Conservation (phyloP, 1,140 invertebrate species). For the Phocides pigmalion region DNA sequence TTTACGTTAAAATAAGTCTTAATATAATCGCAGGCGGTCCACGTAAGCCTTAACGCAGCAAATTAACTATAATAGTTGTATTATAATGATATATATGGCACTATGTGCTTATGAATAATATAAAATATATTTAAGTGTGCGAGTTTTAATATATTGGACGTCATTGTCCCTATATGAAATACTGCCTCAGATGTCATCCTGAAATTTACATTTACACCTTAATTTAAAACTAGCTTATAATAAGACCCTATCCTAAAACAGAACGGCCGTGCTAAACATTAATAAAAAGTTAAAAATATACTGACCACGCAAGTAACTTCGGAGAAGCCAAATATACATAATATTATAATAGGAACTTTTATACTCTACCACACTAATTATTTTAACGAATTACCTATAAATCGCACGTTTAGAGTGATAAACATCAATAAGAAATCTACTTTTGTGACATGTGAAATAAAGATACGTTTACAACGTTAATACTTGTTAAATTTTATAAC, state of each 20-base stretch:
- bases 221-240: conserved; percentile 36
- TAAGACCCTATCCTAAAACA: conserved; percentile 33
- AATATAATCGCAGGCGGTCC: conserved; percentile 18
- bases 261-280: conserved; percentile 22
- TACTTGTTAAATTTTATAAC: no score
- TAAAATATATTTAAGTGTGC: conserved; percentile 45
- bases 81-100: conserved; percentile 46
- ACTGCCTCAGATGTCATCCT: conserved; percentile 79
- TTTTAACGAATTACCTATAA: no score
- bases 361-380: conserved; percentile 51
- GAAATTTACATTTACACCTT: conserved; percentile 63
- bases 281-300: conserved; percentile 40
- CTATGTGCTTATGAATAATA: conserved; percentile 52
- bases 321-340: conserved; percentile 40
- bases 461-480: no score
- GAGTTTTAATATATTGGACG: conserved; percentile 49
- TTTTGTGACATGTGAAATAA: no score
- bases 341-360: conserved; percentile 70
- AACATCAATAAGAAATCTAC: no score
- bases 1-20: conserved; percentile 6
- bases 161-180: conserved; percentile 61
- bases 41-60: conserved; percentile 16
- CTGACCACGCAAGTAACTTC: conserved; percentile 62
- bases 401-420: no score
- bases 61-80: conserved; percentile 15